These are phyloP conservation scores for Patella ulyssiponensis DNA, from an alignment of 2,888 invertebrate species.

Conservation along the genomic window DNA sequence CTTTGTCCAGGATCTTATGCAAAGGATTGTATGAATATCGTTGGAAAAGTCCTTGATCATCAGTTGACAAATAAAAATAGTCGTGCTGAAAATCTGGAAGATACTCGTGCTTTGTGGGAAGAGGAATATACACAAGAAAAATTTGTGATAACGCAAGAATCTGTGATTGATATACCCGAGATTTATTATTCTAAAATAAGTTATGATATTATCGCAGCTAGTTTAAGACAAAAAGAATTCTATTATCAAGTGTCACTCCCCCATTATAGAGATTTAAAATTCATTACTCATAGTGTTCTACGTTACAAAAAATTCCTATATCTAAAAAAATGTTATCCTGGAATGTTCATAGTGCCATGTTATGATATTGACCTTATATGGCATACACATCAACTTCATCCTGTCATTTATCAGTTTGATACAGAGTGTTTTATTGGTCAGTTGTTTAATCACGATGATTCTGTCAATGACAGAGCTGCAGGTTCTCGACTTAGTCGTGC, in stretches of 20 bases:
- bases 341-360: slow-evolving; percentile 73
- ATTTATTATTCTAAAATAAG: slow-evolving; percentile 17
- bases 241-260: slow-evolving; percentile 73
- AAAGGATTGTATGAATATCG: slow-evolving; percentile 53
- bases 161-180: slow-evolving; percentile 22
- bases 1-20: slow-evolving; percentile 62
- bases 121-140: slow-evolving; percentile 52
- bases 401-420: slow-evolving; percentile 59
- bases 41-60: slow-evolving; percentile 67
- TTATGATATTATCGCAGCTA: slow-evolving; percentile 72
- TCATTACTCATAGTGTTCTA: slow-evolving; percentile 69
- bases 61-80: slow-evolving; percentile 55
- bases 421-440: slow-evolving; percentile 50
- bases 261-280: slow-evolving; percentile 73
- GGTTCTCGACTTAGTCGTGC: slow-evolving; percentile 71
- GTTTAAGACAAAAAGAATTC: slow-evolving; percentile 72
- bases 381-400: slow-evolving; percentile 74
- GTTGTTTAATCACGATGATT: slow-evolving; percentile 74
- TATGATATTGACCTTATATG: slow-evolving; percentile 74
- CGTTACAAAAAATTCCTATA: slow-evolving; percentile 72
- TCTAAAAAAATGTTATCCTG: slow-evolving; percentile 70
- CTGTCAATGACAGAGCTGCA: slow-evolving; percentile 71
- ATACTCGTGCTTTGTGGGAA: slow-evolving; percentile 56
- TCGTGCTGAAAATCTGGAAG: slow-evolving; percentile 56
- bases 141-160: slow-evolving; percentile 46